Percentiles rank a stretch among this genome's conserved stretches.
Evolutionary conservation across 2,113 vertebrate species (phyloP).

Genomic region (Climacteris rufus): DNA sequence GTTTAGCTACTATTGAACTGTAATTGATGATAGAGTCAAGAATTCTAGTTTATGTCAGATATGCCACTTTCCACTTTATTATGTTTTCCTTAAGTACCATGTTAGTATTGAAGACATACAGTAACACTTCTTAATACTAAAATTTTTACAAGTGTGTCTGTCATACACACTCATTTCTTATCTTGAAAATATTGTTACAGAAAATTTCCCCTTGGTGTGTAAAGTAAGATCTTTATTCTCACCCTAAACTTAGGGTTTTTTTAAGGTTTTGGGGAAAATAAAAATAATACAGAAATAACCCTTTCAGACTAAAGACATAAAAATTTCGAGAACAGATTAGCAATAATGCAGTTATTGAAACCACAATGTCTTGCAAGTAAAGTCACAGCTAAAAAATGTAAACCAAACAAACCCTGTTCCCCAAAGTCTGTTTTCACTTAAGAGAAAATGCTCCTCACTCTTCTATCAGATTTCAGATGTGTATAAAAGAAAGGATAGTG

Average conservation of each 20-base stretch:
- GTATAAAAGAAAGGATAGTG: background rate
- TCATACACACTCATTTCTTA: background rate
- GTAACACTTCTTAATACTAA: accelerated
- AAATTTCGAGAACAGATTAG: background rate
- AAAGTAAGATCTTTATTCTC: background rate
- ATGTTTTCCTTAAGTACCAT: background rate
- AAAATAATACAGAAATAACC: background rate
- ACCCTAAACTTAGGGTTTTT: background rate
- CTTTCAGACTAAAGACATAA: background rate
- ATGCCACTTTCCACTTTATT: background rate
- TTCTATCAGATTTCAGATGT: background rate
- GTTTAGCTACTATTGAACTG: background rate
- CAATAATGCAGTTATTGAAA: background rate
- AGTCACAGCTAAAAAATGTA: constrained; percentile 3
- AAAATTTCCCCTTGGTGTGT: background rate
- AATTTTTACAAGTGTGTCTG: background rate
- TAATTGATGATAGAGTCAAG: background rate
- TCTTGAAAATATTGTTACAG: background rate
- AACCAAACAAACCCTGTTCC: background rate
- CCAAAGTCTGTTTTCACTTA: background rate
- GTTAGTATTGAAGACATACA: background rate
- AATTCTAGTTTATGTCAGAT: background rate
- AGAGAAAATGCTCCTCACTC: background rate
- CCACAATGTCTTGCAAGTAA: background rate
- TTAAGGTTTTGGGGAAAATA: background rate